These are phyloP conservation scores for Cerastis rubricosa DNA, from an alignment of 2,888 invertebrate species.

Conservation along the genomic window DNA sequence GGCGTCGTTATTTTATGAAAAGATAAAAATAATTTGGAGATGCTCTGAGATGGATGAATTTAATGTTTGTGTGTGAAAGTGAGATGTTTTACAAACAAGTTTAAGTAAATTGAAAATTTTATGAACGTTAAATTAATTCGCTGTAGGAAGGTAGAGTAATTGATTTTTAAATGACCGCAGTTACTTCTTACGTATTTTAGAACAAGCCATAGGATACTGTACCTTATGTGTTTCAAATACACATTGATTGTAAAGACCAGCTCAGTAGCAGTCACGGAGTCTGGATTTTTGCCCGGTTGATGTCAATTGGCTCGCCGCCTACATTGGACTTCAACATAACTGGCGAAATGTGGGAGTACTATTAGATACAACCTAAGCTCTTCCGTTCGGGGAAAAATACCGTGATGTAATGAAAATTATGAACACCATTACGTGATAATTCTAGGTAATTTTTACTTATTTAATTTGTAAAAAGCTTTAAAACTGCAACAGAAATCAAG, in stretches of 20 bases:
- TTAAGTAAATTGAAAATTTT: background rate
- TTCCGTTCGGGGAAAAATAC: too few relatives aligned
- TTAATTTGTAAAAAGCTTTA: constrained; percentile 1
- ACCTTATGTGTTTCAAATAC: background rate
- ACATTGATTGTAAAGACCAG: background rate
- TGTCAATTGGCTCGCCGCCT: too few relatives aligned
- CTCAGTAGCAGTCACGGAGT: too few relatives aligned
- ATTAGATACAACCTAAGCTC: too few relatives aligned
- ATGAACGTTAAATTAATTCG: background rate
- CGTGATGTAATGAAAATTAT: too few relatives aligned
- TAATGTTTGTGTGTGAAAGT: constrained; percentile 13
- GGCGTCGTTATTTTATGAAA: constrained; percentile 56
- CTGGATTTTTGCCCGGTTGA: too few relatives aligned
- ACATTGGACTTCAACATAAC: too few relatives aligned
- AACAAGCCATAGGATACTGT: background rate
- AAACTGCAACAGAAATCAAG: background rate
- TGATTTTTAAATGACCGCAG: background rate
- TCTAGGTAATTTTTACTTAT: too few relatives aligned
- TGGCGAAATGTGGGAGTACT: too few relatives aligned
- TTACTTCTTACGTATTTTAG: background rate
- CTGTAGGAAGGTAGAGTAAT: background rate
- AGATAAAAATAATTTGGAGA: constrained; percentile 8
- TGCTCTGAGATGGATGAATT: background rate
- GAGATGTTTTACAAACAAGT: background rate
- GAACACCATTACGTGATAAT: background rate